phyloP scores from a whole-genome alignment of 2,113 vertebrate species.

The Hylia prasina region DNA sequence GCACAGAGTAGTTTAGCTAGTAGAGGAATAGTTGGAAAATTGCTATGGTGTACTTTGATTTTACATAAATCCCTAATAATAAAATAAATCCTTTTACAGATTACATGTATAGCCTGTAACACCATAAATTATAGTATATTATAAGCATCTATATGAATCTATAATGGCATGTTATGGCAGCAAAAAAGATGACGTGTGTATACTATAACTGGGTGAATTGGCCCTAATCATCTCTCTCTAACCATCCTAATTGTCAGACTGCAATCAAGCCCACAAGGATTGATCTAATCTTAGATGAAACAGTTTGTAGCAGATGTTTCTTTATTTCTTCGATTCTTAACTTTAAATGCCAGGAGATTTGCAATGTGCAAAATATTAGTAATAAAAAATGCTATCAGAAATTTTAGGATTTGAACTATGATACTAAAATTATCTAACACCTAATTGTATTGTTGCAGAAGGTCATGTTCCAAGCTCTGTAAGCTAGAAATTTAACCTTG shows the following conservation, averaged over 20 bases:
- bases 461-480: not conserved
- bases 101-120: not conserved
- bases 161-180: conserved; percentile 31
- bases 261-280: conserved; percentile 31
- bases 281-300: conserved; percentile 38
- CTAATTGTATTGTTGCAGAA: not conserved
- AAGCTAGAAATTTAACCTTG: not conserved
- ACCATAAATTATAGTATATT: conserved; percentile 27
- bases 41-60: conserved; percentile 5
- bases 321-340: not conserved
- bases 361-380: not conserved
- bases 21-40: conserved; percentile 29
- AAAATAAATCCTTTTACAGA: conserved; percentile 31
- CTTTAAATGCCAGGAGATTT: not conserved
- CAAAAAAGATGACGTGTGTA: not conserved
- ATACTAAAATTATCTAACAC: not conserved
- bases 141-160: conserved; percentile 14
- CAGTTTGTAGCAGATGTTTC: conserved; percentile 42
- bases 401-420: not conserved
- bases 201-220: conserved; percentile 18
- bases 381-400: not conserved
- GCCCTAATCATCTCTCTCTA: conserved; percentile 39
- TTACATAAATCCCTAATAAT: conserved; percentile 23
- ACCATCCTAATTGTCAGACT: conserved; percentile 37
- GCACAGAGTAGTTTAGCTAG: not conserved